These are phyloP conservation scores for Abscondita cerata DNA, from an alignment of 2,888 invertebrate genomes.

Conservation along the genomic window DNA sequence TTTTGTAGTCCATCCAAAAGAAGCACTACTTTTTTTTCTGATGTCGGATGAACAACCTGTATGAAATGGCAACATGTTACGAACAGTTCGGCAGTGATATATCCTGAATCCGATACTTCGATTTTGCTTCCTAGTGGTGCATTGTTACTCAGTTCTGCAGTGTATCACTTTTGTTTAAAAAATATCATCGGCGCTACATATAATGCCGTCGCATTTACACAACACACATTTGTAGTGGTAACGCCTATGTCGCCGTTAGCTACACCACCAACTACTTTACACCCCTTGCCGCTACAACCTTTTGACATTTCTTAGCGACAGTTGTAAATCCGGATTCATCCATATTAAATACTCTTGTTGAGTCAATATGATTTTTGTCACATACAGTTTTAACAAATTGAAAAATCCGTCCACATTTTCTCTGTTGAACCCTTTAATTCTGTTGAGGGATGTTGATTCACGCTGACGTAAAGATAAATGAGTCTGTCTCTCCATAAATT, in stretches of 20 bases:
- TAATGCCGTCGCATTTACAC: constrained; percentile 26
- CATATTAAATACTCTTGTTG: constrained; percentile 42
- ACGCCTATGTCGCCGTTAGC: constrained; percentile 40
- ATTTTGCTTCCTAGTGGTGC: not conserved
- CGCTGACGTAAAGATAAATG: not conserved
- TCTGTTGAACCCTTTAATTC: not conserved
- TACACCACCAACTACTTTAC: constrained; percentile 34
- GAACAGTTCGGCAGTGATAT: too few relatives aligned
- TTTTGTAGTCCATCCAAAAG: not conserved
- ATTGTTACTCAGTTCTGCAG: not conserved
- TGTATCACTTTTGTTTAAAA: not conserved
- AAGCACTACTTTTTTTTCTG: not conserved
- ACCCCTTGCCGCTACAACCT: constrained; percentile 37
- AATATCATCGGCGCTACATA: not conserved
- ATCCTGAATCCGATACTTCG: not conserved
- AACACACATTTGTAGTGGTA: constrained; percentile 38
- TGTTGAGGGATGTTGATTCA: not conserved
- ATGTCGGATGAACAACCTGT: not conserved
- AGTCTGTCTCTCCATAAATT: not conserved
- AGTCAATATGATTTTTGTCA: too few relatives aligned
- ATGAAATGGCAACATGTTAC: not conserved
- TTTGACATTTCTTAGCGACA: constrained; percentile 34
- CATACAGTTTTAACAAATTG: too few relatives aligned
- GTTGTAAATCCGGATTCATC: constrained; percentile 41
- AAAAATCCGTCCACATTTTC: constrained; percentile 17